phyloP scores from a whole-genome alignment of 1,140 invertebrate genomes.

The Procambarus clarkii region DNA sequence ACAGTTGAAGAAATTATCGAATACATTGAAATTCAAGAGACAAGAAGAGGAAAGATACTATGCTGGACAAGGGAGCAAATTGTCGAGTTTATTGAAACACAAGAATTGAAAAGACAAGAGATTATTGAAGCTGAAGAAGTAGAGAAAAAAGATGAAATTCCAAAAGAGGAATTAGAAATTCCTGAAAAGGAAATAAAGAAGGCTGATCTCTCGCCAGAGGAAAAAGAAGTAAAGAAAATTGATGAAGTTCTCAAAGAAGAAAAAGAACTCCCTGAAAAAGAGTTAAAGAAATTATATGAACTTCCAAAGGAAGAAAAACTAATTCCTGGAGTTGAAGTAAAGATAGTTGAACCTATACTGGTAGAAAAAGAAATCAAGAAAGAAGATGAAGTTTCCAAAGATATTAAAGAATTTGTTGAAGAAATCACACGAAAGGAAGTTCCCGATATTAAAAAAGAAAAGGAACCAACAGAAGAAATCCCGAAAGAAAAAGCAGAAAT shows the following conservation, averaged over 20 bases:
- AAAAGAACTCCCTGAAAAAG: neutral
- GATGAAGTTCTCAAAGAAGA: neutral
- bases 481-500: neutral
- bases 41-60: neutral
- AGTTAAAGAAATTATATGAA: neutral
- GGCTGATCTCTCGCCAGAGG: neutral
- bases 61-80: neutral
- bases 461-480: neutral
- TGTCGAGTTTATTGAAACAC: neutral
- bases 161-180: neutral
- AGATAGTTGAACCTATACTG: slow-evolving; percentile 68
- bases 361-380: slow-evolving; percentile 75
- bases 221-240: neutral
- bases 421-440: slow-evolving; percentile 11
- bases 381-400: slow-evolving; percentile 39
- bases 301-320: slow-evolving; percentile 74
- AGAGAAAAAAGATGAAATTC: neutral
- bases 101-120: neutral
- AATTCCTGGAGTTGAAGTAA: slow-evolving; percentile 49
- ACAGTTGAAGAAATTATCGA: neutral
- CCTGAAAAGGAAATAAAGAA: neutral
- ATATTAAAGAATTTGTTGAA: slow-evolving; percentile 1
- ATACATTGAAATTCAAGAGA: neutral
- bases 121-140: slow-evolving; percentile 8
- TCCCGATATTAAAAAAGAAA: neutral